Base-by-base conservation (phyloP, 2,888 invertebrate species). In the Cosmia pyralina region DNA sequence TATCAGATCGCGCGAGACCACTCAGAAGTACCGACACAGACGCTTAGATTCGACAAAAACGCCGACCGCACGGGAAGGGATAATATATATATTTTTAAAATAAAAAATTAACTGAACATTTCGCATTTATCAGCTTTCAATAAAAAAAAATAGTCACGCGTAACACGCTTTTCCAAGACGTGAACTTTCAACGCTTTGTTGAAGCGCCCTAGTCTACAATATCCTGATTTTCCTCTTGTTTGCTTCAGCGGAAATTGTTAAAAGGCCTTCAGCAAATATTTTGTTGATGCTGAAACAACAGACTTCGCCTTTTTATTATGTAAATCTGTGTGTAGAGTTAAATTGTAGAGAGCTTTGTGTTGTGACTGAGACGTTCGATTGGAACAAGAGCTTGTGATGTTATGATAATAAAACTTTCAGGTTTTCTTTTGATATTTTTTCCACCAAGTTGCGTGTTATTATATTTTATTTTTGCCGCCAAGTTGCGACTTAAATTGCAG, bases 251-350 rank as follows among this genome's bases (percentile, higher is more conserved):
- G 88, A 92, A 91, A 90, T 90, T 90, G 90, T 85, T 84, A 88
- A 90, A 92, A 90, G 88, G 88, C 88, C 87, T 89, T 87, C 87
- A 85, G 84, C 87, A 90, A 91, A 90, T 90, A 89, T 89, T 90
- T 90, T 88, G 87, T 88, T 88, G 89, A 87, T 88, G 87, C 85
- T 83, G 81, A 84, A 87, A 89, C 88, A 86, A 89, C 88, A 85
- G 86, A 72, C 80, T 72, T 79, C 81, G 83, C 82, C 84, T 86
- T 38, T 88, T 88, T 88, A 84, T 57, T 82, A 85, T 85, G 83
- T 81, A 86, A 86, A 84, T 85, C 81, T 81, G 76, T 70, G 60
- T 77, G 74, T 69, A 48, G 50, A 76, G 63, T 65, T 76, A 81
- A 77, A 85, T 83, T 81, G 79, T 44, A 78, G 64, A 77, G 60